These are phyloP conservation scores for Ryuthela nishihirai DNA, from an alignment of 2,888 invertebrate species.

Conservation along the genomic window DNA sequence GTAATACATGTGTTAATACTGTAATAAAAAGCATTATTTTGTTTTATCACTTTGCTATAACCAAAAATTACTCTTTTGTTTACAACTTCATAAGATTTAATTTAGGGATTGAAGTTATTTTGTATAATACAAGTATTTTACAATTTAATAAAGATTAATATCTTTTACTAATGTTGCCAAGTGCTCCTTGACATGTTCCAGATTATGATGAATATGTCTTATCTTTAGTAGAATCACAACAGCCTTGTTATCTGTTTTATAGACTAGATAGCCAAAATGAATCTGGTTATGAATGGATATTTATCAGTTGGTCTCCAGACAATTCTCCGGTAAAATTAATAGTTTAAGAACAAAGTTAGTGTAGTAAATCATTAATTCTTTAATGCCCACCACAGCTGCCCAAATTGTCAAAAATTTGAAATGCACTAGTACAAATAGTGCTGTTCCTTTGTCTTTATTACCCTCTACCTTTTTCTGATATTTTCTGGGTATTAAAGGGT, in stretches of 20 bases:
- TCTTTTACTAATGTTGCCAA: neutral
- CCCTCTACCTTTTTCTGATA: too few relatives aligned
- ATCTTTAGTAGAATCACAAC: slow-evolving; percentile 52
- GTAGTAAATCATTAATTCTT: too few relatives aligned
- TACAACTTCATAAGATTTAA: neutral
- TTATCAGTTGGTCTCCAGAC: slow-evolving; percentile 93
- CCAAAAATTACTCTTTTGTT: neutral
- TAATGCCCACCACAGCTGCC: too few relatives aligned
- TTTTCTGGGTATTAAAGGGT: too few relatives aligned
- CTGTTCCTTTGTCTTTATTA: too few relatives aligned
- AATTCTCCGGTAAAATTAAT: slow-evolving; percentile 62
- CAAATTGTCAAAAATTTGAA: too few relatives aligned
- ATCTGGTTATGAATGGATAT: slow-evolving; percentile 84
- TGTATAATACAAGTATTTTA: neutral
- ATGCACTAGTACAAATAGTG: too few relatives aligned
- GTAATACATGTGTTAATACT: too few relatives aligned
- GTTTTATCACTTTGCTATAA: neutral
- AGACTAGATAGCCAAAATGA: slow-evolving; percentile 60
- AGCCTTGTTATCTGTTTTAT: slow-evolving; percentile 88
- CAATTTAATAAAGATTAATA: neutral
- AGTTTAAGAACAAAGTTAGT: neutral
- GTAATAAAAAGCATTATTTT: neutral
- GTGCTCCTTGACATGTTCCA: neutral
- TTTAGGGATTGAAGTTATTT: neutral
- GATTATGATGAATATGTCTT: slow-evolving; percentile 33